Evolutionary conservation across 2,797 vertebrate genomes (phyloP).

Genomic region (Nothura maculosa): DNA sequence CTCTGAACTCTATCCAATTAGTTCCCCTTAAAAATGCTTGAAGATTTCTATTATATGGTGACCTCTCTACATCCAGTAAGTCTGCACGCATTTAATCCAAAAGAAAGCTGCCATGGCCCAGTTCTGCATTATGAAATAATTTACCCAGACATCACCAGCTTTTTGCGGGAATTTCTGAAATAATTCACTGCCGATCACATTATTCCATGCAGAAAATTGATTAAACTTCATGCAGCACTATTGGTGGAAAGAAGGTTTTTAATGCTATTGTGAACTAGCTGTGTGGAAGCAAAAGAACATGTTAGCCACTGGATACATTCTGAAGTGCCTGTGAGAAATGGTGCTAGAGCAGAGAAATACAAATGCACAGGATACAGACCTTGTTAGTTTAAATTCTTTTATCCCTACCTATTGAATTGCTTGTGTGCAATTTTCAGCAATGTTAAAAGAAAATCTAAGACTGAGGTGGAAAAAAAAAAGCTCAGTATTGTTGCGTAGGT

Average conservation of each 20-base stretch:
- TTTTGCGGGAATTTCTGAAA: neutral
- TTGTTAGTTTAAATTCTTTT: conserved; percentile 38
- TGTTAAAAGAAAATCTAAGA: conserved; percentile 49
- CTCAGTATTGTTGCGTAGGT: conserved; percentile 45
- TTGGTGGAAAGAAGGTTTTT: neutral
- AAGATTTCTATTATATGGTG: neutral
- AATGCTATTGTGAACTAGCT: neutral
- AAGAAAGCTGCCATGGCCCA: neutral
- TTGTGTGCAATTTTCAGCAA: conserved; percentile 44
- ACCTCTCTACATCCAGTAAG: neutral
- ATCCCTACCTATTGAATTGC: conserved; percentile 5
- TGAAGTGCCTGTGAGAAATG: neutral
- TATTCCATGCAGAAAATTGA: neutral
- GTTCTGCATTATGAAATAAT: neutral
- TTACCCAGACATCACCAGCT: neutral
- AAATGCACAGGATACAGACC: neutral
- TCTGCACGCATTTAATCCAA: neutral
- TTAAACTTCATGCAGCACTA: neutral
- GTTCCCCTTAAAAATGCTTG: neutral
- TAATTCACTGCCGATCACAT: neutral
- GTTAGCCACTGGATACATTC: neutral
- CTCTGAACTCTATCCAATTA: neutral
- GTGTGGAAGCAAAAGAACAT: neutral
- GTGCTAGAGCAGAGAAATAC: neutral
- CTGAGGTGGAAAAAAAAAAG: neutral